Percentiles rank a stretch among this genome's conserved stretches.
phyloP scores from a whole-genome alignment of 2,797 vertebrate genomes.

The Poecilia picta region DNA sequence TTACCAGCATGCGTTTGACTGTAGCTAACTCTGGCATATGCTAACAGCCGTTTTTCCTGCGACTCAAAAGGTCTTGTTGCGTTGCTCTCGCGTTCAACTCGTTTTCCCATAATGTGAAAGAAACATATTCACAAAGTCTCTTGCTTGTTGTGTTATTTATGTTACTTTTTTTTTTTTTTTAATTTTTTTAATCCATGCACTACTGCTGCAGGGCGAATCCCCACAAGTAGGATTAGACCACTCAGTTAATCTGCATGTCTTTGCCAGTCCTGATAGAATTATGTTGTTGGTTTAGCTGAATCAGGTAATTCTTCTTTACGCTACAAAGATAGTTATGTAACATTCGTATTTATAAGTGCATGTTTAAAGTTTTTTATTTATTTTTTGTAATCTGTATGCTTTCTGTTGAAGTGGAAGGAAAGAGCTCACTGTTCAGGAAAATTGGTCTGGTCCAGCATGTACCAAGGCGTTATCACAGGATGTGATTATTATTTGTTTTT shows the following conservation, averaged over 20 bases:
- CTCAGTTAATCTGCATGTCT: constrained; percentile 26
- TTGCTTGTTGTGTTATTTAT: constrained; percentile 35
- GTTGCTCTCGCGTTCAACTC: constrained; percentile 36
- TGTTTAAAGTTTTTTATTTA: not conserved
- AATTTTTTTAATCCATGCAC: constrained; percentile 53
- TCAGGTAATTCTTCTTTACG: constrained; percentile 16
- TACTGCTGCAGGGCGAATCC: constrained; percentile 46
- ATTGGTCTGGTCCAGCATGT: constrained; percentile 24
- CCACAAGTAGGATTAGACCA: constrained; percentile 38
- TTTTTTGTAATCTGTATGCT: constrained; percentile 19
- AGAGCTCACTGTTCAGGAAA: constrained; percentile 11
- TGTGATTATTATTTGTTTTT: not conserved
- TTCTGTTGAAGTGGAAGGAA: constrained; percentile 26
- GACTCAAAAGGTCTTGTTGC: constrained; percentile 30
- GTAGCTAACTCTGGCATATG: constrained; percentile 54
- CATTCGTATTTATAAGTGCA: constrained; percentile 4
- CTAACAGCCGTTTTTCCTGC: constrained; percentile 57
- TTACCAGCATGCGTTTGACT: constrained; percentile 67
- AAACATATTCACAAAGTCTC: constrained; percentile 32
- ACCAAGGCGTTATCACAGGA: constrained; percentile 21
- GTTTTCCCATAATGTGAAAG: constrained; percentile 15
- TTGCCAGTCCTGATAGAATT: constrained; percentile 26
- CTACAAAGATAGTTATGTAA: constrained; percentile 4
- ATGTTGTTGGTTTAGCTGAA: constrained; percentile 15
- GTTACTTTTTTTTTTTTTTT: constrained; percentile 42